phyloP scores from a whole-genome alignment of 1,140 invertebrate species.

The Nylanderia fulva region DNA sequence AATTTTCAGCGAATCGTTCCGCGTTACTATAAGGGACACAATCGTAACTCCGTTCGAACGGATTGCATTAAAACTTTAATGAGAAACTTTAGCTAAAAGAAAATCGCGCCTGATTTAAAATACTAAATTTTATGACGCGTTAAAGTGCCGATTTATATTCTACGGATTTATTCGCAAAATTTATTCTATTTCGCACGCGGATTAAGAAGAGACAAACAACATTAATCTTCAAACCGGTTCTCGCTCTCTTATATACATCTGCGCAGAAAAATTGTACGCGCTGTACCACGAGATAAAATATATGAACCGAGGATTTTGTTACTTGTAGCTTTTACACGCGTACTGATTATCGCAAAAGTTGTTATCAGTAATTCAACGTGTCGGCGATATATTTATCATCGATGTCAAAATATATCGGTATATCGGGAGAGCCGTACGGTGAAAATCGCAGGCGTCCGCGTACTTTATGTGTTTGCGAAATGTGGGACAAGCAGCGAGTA shows the following conservation, averaged over 20 bases:
- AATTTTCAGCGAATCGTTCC: conserved; percentile 55
- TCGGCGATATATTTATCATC: neutral
- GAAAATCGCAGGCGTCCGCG: neutral
- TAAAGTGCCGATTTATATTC: neutral
- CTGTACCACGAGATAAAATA: neutral
- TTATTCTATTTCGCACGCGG: neutral
- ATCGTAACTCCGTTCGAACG: neutral
- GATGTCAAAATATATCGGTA: conserved; percentile 8
- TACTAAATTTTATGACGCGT: neutral
- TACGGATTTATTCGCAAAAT: neutral
- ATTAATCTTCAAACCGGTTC: neutral
- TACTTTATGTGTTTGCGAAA: neutral
- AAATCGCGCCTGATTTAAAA: neutral
- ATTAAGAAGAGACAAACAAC: neutral
- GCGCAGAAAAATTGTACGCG: neutral
- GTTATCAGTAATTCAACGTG: conserved; percentile 1
- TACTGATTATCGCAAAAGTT: neutral
- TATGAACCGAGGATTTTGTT: neutral
- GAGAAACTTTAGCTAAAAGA: neutral
- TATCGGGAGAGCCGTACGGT: neutral
- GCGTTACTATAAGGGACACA: conserved; percentile 23
- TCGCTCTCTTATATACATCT: neutral
- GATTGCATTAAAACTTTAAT: neutral
- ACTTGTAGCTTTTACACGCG: neutral
- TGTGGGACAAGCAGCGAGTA: conserved; percentile 18